Conservation (phyloP, 1,140 invertebrate species). For the Neodiprion lecontei region DNA sequence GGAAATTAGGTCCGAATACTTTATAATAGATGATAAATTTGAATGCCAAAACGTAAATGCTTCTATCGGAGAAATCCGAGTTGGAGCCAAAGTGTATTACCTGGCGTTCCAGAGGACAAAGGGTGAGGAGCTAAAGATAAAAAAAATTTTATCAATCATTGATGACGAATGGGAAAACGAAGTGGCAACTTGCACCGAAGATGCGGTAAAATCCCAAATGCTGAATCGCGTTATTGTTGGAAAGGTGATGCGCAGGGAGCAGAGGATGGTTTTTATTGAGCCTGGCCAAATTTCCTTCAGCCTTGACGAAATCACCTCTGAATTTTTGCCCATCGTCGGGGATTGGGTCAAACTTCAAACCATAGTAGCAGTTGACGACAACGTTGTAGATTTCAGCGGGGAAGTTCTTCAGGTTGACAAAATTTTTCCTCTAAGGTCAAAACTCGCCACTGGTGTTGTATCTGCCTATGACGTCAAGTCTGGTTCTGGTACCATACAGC, state of each 20-base stretch:
- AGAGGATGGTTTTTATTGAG: conserved; percentile 61
- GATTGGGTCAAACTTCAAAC: conserved; percentile 71
- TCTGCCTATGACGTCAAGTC: conserved; percentile 59
- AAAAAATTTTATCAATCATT: conserved; percentile 41
- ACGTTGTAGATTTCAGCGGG: conserved; percentile 57
- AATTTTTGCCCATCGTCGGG: conserved; percentile 65
- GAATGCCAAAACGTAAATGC: conserved; percentile 38
- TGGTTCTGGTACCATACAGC: conserved; percentile 61
- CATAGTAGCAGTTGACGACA: conserved; percentile 63
- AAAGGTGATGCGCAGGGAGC: conserved; percentile 60
- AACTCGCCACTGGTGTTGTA: conserved; percentile 60
- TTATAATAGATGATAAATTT: conserved; percentile 49
- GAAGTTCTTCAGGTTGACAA: conserved; percentile 66
- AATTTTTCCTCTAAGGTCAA: conserved; percentile 64
- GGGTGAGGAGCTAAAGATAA: conserved; percentile 40
- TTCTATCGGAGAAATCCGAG: conserved; percentile 28
- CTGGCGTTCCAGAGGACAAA: conserved; percentile 35
- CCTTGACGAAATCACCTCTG: conserved; percentile 62
- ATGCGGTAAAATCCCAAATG: conserved; percentile 36
- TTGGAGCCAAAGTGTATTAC: conserved; percentile 47
- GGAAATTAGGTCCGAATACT: conserved; percentile 26
- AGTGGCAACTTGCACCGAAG: not conserved
- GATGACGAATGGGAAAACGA: conserved; percentile 39
- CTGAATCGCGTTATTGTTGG: conserved; percentile 61
- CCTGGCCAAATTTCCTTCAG: conserved; percentile 61